These are phyloP conservation scores for Premnoplex brunnescens DNA, from an alignment of 2,797 vertebrate genomes.

Conservation along the genomic window DNA sequence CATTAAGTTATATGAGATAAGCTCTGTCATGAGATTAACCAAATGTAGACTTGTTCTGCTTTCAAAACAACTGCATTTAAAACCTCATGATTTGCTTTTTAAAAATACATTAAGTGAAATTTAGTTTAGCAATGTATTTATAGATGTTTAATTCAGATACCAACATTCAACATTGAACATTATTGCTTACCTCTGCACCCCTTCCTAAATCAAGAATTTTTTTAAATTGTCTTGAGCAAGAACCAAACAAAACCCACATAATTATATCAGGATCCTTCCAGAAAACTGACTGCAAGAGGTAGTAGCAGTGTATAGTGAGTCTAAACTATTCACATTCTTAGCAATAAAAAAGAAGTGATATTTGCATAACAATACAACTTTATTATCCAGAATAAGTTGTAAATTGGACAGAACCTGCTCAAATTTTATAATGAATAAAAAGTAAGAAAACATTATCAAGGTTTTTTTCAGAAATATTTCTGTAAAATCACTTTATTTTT, in stretches of 20 bases:
- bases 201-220: not conserved
- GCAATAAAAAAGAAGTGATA: not conserved
- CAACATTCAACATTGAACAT: not conserved
- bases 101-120: not conserved
- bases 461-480: not conserved
- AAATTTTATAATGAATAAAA: not conserved
- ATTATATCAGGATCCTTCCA: not conserved
- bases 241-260: fast-evolving
- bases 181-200: not conserved
- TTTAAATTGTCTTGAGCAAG: not conserved
- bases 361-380: not conserved
- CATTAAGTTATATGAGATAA: not conserved
- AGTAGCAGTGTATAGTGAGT: not conserved
- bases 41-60: not conserved
- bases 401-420: not conserved
- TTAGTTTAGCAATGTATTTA: not conserved
- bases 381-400: not conserved
- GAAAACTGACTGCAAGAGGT: not conserved
- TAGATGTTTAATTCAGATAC: not conserved
- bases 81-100: not conserved
- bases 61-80: not conserved
- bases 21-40: not conserved
- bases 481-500: not conserved
- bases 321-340: not conserved
- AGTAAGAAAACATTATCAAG: not conserved